Evolutionary conservation across 2,888 invertebrate genomes (phyloP).

Genomic region (Micoletzkya japonica): DNA sequence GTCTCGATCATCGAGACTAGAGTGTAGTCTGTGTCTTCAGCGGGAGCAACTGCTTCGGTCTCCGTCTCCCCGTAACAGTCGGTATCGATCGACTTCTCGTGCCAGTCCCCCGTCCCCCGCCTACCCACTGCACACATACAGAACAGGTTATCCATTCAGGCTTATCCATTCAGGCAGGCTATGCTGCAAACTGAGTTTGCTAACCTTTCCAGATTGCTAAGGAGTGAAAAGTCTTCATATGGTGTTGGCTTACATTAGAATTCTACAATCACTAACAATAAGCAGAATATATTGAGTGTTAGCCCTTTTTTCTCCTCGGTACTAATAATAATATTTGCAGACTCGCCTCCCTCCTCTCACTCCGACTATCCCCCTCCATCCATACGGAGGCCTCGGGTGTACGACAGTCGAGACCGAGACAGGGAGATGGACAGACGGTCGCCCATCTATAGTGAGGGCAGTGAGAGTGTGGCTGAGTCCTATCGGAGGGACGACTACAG

Average conservation of each 20-base stretch:
- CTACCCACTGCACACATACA: slow-evolving; percentile 38
- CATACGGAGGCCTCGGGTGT: background rate
- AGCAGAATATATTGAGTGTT: too few relatives aligned
- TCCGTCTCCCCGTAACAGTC: slow-evolving; percentile 46
- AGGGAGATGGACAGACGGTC: slow-evolving; percentile 18
- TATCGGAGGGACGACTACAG: slow-evolving; percentile 29
- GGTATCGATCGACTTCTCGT: slow-evolving; percentile 43
- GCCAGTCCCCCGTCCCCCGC: slow-evolving; percentile 46
- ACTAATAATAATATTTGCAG: slow-evolving; percentile 29
- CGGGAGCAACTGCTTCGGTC: slow-evolving; percentile 59
- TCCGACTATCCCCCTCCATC: slow-evolving; percentile 37
- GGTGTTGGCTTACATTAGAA: too few relatives aligned
- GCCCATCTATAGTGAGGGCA: slow-evolving; percentile 47
- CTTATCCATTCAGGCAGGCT: too few relatives aligned
- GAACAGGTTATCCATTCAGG: too few relatives aligned
- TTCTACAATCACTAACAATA: too few relatives aligned
- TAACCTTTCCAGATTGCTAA: too few relatives aligned
- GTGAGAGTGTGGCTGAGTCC: slow-evolving; percentile 42
- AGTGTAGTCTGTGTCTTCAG: slow-evolving; percentile 36
- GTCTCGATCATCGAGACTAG: background rate
- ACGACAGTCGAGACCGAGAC: background rate
- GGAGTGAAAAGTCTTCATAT: too few relatives aligned
- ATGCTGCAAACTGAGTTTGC: too few relatives aligned
- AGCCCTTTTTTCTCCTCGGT: too few relatives aligned
- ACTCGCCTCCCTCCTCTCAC: slow-evolving; percentile 47